Evolutionary conservation across 2,888 invertebrate genomes (phyloP).

Genomic region (Campaea margaritaria): DNA sequence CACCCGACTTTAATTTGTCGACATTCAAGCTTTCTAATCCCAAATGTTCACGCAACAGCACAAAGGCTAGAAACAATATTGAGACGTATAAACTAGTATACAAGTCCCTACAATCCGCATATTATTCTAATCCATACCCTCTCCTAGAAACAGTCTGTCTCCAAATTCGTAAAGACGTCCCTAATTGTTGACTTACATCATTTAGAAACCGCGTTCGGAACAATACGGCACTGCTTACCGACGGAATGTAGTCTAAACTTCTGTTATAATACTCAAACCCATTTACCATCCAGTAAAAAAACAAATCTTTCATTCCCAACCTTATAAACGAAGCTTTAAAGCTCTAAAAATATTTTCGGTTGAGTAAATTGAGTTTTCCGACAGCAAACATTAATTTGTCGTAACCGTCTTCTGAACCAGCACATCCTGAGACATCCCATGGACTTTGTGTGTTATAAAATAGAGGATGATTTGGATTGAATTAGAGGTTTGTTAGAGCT

Average conservation of each 20-base stretch:
- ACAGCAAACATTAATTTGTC: conserved; percentile 57
- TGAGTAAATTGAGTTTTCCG: conserved; percentile 48
- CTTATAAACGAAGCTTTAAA: conserved; percentile 39
- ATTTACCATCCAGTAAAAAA: conserved; percentile 30
- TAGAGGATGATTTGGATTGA: conserved; percentile 51
- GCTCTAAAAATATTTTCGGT: conserved; percentile 34
- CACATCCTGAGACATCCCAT: conserved; percentile 40
- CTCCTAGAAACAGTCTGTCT: background rate
- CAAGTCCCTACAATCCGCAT: background rate
- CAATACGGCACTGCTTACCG: conserved; percentile 65
- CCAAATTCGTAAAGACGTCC: conserved; percentile 27
- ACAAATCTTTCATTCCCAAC: conserved; percentile 27
- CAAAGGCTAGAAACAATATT: no score
- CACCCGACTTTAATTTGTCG: no score
- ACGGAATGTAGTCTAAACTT: conserved; percentile 77
- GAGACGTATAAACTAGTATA: background rate
- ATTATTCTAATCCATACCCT: conserved; percentile 4
- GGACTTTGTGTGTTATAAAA: conserved; percentile 43
- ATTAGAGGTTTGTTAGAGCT: conserved; percentile 40
- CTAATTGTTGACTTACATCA: conserved; percentile 61
- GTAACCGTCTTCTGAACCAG: conserved; percentile 52
- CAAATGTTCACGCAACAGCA: no score
- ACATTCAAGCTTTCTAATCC: no score
- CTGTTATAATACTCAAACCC: conserved; percentile 52
- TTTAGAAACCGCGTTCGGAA: conserved; percentile 58